Evolutionary conservation across 2,888 invertebrate species (phyloP).

Genomic region (Drosophila rubida): DNA sequence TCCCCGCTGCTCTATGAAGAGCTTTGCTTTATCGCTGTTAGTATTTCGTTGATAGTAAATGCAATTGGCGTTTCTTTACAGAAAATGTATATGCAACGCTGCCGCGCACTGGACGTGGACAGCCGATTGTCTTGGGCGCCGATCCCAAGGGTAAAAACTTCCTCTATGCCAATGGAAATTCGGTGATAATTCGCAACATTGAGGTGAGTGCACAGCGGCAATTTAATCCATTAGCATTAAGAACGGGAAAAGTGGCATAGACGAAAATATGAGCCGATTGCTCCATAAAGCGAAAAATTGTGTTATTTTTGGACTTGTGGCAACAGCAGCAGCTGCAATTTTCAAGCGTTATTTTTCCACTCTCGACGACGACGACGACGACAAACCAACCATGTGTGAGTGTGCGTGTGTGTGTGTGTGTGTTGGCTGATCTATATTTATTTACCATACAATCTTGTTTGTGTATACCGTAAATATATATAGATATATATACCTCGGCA

Average conservation of each 20-base stretch:
- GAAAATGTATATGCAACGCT: conserved; percentile 96
- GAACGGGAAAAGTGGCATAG: neutral
- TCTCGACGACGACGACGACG: conserved; percentile 29
- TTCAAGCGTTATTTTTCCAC: conserved; percentile 69
- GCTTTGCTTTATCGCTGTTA: conserved; percentile 8
- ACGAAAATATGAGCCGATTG: conserved; percentile 46
- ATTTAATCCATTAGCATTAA: conserved; percentile 9
- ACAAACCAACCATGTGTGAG: conserved; percentile 2
- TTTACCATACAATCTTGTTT: conserved; percentile 45
- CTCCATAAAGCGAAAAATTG: conserved; percentile 49
- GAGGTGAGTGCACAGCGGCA: conserved; percentile 85
- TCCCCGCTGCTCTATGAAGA: conserved; percentile 7
- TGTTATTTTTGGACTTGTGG: conserved; percentile 70
- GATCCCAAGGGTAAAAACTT: conserved; percentile 99
- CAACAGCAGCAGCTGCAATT: conserved; percentile 69
- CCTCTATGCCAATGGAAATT: conserved; percentile 98
- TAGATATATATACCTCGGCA: conserved; percentile 15
- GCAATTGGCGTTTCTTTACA: conserved; percentile 84
- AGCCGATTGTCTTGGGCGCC: conserved; percentile 96
- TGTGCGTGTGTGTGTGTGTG: conserved; percentile 18
- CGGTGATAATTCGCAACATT: conserved; percentile 98
- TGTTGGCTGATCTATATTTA: conserved; percentile 67
- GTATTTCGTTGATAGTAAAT: conserved; percentile 2
- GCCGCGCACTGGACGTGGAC: conserved; percentile 97
- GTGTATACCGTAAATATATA: conserved; percentile 8